A percentile compares a stretch with the other conserved stretches of the same genome.
phyloP scores from a whole-genome alignment of 2,797 vertebrate species.

The Sebastes trivittatus region DNA sequence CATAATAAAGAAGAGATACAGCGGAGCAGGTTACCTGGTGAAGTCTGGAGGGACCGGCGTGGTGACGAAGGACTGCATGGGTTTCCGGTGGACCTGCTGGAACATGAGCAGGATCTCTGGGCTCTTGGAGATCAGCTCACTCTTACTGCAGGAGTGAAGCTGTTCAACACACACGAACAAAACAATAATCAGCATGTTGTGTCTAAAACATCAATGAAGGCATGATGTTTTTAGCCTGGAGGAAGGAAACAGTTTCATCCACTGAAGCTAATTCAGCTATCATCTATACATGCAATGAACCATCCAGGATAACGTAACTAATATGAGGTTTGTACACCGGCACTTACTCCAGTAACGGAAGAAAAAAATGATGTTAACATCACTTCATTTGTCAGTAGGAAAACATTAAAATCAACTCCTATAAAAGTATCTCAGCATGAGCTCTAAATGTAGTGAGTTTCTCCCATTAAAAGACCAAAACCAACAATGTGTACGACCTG shows the following conservation, averaged over 20 bases:
- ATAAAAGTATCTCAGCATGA: too few species aligned
- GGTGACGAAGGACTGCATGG: conserved; percentile 99
- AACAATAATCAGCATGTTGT: neutral
- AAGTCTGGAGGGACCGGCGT: conserved; percentile 98
- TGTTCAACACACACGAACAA: conserved; percentile 55
- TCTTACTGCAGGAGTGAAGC: conserved; percentile 98
- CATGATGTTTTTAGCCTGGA: neutral
- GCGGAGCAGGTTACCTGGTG: conserved; percentile 83
- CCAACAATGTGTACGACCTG: too few species aligned
- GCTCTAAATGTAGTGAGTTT: too few species aligned
- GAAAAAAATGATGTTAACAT: too few species aligned
- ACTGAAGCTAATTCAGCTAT: too few species aligned
- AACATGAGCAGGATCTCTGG: conserved; percentile 99
- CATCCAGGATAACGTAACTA: too few species aligned
- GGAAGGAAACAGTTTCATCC: neutral
- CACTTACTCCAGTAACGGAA: too few species aligned
- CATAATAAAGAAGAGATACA: neutral
- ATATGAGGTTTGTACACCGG: too few species aligned
- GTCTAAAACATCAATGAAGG: neutral
- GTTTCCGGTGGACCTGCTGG: conserved; percentile 98
- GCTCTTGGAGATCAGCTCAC: conserved; percentile 96
- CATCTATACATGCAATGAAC: too few species aligned
- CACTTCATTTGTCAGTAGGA: too few species aligned
- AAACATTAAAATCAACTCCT: too few species aligned
- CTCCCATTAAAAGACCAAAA: too few species aligned